Conservation (phyloP, 1,140 invertebrate genomes). For the Neodiprion fabricii region DNA sequence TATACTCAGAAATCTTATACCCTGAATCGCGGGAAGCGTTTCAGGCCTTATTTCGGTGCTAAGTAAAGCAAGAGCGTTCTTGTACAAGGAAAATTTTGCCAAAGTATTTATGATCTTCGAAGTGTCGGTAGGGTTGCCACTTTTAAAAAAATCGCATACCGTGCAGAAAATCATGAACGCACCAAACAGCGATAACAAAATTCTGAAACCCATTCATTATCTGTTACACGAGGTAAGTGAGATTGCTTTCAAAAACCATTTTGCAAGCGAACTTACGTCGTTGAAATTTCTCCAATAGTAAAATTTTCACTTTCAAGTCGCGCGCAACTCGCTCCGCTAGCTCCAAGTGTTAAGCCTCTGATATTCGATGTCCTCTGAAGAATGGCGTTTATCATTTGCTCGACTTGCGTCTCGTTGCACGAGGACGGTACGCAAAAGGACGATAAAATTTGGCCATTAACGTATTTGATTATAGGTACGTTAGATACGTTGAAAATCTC, state of each 20-base stretch:
- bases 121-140: background rate
- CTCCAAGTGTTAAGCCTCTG: slow-evolving; percentile 3
- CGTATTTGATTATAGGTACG: background rate
- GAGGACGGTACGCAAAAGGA: slow-evolving; percentile 35
- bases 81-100: slow-evolving; percentile 43
- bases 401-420: slow-evolving; percentile 26
- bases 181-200: background rate
- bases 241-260: background rate
- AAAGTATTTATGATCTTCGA: background rate
- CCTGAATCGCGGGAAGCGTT: slow-evolving; percentile 44
- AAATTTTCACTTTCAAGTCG: slow-evolving; percentile 14
- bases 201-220: background rate
- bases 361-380: background rate
- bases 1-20: slow-evolving; percentile 53
- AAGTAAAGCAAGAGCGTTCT: slow-evolving; percentile 39
- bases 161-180: background rate
- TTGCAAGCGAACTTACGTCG: background rate
- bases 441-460: slow-evolving; percentile 9
- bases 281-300: background rate
- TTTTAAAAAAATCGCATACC: background rate
- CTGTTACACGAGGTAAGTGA: background rate
- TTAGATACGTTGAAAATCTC: background rate
- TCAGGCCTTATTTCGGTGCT: slow-evolving; percentile 20
- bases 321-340: slow-evolving; percentile 19
- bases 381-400: slow-evolving; percentile 1